Evolutionary conservation across 1,140 invertebrate genomes (phyloP).

Genomic region (Ostrea denselamellosa): DNA sequence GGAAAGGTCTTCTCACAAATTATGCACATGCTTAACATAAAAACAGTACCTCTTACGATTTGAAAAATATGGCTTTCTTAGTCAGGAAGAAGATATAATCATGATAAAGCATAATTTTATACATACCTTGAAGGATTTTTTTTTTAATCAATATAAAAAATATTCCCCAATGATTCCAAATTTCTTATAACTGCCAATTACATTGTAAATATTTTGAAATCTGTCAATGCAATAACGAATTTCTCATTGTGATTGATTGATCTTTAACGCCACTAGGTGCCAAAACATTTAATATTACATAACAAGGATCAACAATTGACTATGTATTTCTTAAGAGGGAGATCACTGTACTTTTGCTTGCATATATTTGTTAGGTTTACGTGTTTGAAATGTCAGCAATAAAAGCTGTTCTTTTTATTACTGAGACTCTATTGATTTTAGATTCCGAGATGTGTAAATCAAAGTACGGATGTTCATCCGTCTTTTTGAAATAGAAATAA

Average conservation of each 20-base stretch:
- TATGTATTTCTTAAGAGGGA: neutral
- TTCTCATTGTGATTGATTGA: neutral
- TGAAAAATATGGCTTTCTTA: neutral
- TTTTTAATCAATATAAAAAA: neutral
- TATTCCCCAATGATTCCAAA: slow-evolving; percentile 1
- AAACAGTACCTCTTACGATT: no score
- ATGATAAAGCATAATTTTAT: neutral
- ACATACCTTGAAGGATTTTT: neutral
- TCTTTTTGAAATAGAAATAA: neutral
- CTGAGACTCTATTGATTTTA: no score
- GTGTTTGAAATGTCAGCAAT: neutral
- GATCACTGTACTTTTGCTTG: neutral
- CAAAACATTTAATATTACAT: neutral
- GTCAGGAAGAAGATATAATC: neutral
- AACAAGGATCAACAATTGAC: neutral
- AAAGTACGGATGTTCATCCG: no score
- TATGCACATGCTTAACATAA: no score
- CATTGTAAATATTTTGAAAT: neutral
- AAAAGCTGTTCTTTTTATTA: neutral
- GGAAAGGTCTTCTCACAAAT: no score
- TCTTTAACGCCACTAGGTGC: slow-evolving; percentile 8
- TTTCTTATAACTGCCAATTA: neutral
- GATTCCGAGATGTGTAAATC: no score
- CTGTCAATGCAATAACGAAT: neutral
- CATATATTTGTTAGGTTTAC: neutral